Evolutionary conservation across 2,797 vertebrate genomes (phyloP).

Genomic region (Lophius americanus): DNA sequence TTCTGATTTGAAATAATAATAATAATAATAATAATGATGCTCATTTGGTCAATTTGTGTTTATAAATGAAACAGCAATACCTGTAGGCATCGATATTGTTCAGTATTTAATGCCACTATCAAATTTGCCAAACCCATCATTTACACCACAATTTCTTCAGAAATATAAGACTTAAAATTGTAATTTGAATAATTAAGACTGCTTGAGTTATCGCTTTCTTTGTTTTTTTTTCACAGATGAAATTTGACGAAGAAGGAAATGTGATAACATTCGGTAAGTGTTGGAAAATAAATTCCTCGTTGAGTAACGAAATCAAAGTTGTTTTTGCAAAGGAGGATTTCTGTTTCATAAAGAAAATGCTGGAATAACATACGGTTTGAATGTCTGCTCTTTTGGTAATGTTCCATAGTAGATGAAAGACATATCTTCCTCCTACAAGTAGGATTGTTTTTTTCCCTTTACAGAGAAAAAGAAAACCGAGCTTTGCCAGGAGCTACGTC

Average conservation of each 20-base stretch:
- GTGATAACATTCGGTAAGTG: slow-evolving; percentile 91
- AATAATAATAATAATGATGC: too few species aligned
- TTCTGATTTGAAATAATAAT: too few species aligned
- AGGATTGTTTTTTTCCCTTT: slow-evolving; percentile 1
- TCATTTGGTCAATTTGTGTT: too few species aligned
- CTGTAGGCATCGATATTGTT: too few species aligned
- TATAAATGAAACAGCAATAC: too few species aligned
- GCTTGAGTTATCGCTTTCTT: neutral
- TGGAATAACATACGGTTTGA: neutral
- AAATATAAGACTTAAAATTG: neutral
- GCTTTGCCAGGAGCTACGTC: slow-evolving; percentile 92
- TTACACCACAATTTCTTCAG: neutral
- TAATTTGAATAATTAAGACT: neutral
- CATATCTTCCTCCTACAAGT: neutral
- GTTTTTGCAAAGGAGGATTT: neutral
- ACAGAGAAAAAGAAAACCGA: slow-evolving; percentile 96
- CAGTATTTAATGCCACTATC: too few species aligned
- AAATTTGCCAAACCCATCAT: too few species aligned
- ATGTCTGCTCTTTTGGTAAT: slow-evolving; percentile 2
- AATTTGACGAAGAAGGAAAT: slow-evolving; percentile 90
- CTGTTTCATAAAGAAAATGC: neutral
- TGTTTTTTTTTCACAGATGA: slow-evolving; percentile 84
- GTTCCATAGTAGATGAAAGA: neutral
- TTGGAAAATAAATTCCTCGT: slow-evolving; percentile 1
- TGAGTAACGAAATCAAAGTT: slow-evolving; percentile 1